These are phyloP conservation scores for Heloderma charlesbogerti DNA, from an alignment of 2,113 vertebrate genomes.

Conservation along the genomic window DNA sequence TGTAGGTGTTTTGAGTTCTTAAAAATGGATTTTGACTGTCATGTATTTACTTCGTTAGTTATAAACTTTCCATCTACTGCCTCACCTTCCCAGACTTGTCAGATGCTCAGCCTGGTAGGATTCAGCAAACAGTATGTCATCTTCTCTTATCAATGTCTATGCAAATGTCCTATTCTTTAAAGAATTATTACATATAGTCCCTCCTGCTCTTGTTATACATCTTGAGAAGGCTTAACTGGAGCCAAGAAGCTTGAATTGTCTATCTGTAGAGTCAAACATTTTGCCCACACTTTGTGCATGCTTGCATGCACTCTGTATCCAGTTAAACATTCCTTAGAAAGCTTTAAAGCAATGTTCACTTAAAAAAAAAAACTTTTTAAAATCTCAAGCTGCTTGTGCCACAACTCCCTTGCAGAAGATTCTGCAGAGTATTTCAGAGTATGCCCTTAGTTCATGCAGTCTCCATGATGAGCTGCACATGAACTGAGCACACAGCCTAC, in stretches of 20 bases:
- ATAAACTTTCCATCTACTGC: constrained; percentile 19
- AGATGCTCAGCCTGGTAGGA: constrained; percentile 22
- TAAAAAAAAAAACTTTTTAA: too few relatives aligned
- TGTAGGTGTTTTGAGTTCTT: background rate
- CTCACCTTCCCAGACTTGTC: constrained; percentile 14
- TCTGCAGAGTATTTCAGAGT: background rate
- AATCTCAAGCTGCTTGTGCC: background rate
- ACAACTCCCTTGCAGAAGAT: background rate
- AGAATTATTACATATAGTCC: background rate
- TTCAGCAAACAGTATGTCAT: constrained; percentile 35
- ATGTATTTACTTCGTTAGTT: constrained; percentile 28
- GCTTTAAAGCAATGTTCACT: too few relatives aligned
- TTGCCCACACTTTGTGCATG: background rate
- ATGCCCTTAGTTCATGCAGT: background rate
- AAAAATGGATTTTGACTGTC: constrained; percentile 13
- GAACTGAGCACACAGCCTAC: background rate
- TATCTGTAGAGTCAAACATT: background rate
- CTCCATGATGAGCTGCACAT: background rate
- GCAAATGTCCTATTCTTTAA: constrained; percentile 19
- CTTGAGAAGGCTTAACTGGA: background rate
- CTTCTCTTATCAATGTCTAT: constrained; percentile 27
- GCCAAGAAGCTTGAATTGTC: background rate
- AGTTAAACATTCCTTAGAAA: background rate
- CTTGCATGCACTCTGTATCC: background rate
- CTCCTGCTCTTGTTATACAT: background rate